phyloP scores from a whole-genome alignment of 2,888 invertebrate genomes.

The Odontocerum albicorne region DNA sequence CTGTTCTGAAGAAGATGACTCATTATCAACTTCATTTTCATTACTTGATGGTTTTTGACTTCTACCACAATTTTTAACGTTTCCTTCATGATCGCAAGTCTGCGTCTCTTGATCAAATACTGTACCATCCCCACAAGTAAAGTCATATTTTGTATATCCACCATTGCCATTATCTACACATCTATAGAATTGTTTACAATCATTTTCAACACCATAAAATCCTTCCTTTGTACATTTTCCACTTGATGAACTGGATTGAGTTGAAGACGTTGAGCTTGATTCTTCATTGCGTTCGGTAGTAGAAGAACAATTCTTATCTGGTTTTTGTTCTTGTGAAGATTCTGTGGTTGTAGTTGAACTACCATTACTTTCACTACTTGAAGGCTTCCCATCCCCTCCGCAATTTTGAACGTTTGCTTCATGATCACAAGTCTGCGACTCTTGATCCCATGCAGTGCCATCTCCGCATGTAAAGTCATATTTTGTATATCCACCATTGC shows the following conservation, averaged over 20 bases:
- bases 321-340: slow-evolving; percentile 5
- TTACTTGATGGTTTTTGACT: slow-evolving; percentile 36
- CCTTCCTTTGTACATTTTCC: slow-evolving; percentile 50
- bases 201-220: slow-evolving; percentile 49
- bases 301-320: slow-evolving; percentile 6
- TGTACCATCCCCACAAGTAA: slow-evolving; percentile 59
- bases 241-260: slow-evolving; percentile 38
- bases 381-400: slow-evolving; percentile 15
- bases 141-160: slow-evolving; percentile 56
- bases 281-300: slow-evolving; percentile 15
- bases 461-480: slow-evolving; percentile 72
- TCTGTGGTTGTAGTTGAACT: too few relatives aligned
- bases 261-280: slow-evolving; percentile 23
- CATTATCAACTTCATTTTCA: slow-evolving; percentile 46
- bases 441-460: slow-evolving; percentile 67
- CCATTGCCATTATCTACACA: slow-evolving; percentile 53
- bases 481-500: slow-evolving; percentile 60
- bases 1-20: slow-evolving; percentile 27
- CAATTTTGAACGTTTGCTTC: slow-evolving; percentile 36
- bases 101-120: slow-evolving; percentile 60
- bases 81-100: slow-evolving; percentile 57
- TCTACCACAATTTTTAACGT: slow-evolving; percentile 46
- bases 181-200: slow-evolving; percentile 55
- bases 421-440: slow-evolving; percentile 45
- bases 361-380: slow-evolving; percentile 8